phyloP scores from a whole-genome alignment of 1,140 invertebrate species.

The Meloidogyne floridensis region DNA sequence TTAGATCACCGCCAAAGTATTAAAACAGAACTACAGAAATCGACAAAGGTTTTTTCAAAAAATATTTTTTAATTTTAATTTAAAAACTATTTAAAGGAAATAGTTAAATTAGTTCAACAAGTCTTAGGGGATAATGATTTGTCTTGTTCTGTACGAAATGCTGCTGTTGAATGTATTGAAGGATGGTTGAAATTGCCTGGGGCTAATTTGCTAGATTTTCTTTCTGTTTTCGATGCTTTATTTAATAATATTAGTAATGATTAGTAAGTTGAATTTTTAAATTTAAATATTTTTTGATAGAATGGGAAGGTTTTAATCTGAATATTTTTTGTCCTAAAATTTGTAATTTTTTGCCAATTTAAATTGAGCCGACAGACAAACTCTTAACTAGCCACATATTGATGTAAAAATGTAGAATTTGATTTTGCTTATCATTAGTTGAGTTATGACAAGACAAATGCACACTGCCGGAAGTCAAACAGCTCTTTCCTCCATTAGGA shows the following conservation, averaged over 20 bases:
- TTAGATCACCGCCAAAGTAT: conserved; percentile 25
- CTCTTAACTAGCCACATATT: too few species aligned
- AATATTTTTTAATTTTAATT: neutral
- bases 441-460: too few species aligned
- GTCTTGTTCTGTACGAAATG: conserved; percentile 22
- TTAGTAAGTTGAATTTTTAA: conserved; percentile 15
- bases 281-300: neutral
- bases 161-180: conserved; percentile 35
- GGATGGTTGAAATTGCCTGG: conserved; percentile 31
- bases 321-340: too few species aligned
- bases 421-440: too few species aligned
- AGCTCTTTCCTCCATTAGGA: neutral
- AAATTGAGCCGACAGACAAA: too few species aligned
- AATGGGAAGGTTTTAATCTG: too few species aligned
- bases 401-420: too few species aligned
- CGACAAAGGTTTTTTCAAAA: conserved; percentile 7
- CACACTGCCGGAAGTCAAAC: neutral
- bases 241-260: conserved; percentile 27
- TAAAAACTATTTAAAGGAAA: neutral
- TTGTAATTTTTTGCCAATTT: too few species aligned
- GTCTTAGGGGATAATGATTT: conserved; percentile 24
- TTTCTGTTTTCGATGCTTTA: conserved; percentile 23
- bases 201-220: neutral
- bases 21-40: conserved; percentile 23
- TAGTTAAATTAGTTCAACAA: conserved; percentile 27